Percentiles rank a stretch among this genome's conserved stretches.
These are phyloP conservation scores for Pomacea canaliculata DNA, from an alignment of 2,888 invertebrate species.

Conservation along the genomic window DNA sequence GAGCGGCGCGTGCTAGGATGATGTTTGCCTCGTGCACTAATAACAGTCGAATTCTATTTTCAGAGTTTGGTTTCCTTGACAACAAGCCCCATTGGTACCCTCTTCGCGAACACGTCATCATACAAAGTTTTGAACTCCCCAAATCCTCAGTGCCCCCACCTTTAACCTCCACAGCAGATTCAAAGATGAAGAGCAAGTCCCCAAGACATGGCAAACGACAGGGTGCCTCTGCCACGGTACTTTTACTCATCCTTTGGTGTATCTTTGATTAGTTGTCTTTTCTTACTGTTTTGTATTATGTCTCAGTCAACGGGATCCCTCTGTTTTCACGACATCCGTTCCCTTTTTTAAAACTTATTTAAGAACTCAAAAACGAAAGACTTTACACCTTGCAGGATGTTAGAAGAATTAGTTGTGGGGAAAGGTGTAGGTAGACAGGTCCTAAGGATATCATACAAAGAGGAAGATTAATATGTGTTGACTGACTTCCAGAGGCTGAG, in stretches of 20 bases:
- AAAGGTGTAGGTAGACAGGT: too few relatives aligned
- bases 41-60: neutral
- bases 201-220: conserved; percentile 36
- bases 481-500: too few relatives aligned
- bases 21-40: neutral
- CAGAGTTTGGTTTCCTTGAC: conserved; percentile 72
- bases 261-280: neutral
- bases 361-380: too few relatives aligned
- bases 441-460: too few relatives aligned
- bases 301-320: too few relatives aligned
- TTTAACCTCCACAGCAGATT: conserved; percentile 12
- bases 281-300: neutral
- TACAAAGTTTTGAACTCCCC: conserved; percentile 57
- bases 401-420: too few relatives aligned
- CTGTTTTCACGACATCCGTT: too few relatives aligned
- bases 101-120: conserved; percentile 68
- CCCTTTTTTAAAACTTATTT: too few relatives aligned
- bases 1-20: too few relatives aligned
- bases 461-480: too few relatives aligned
- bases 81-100: conserved; percentile 74
- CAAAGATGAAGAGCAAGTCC: conserved; percentile 25
- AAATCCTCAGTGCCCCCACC: conserved; percentile 58
- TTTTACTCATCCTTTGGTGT: neutral
- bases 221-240: conserved; percentile 30
- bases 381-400: too few relatives aligned